Evolutionary conservation across 2,113 vertebrate genomes (phyloP), one percentile per base, ranked within the genome.

Genomic region (Coturnix japonica): DNA sequence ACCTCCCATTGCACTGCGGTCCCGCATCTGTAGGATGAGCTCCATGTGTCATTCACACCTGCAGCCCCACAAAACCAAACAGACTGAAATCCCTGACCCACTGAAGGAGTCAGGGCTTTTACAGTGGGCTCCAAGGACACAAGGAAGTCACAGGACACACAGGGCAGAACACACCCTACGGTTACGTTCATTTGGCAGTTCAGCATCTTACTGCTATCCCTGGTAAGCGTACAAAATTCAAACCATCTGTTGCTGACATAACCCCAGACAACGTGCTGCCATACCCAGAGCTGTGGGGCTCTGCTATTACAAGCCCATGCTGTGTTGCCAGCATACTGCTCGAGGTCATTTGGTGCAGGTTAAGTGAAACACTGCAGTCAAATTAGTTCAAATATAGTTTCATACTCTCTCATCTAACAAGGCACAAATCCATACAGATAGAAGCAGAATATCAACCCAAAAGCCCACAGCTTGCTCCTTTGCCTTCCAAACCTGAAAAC

Each of bases 401-500:
- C 60, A 46, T 22, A 37, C 63, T 74, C 5, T 79, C 28, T n/a
- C 54, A 56, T 1, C 13, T 70, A 81, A 49, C 21, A 39, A 85
- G 51, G 39, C 47, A 80, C 76, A 90, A 93, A 64, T 65, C 72
- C 44, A 54, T 6, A 35, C 4, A 41, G 59, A 21, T 31, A 63
- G 66, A 9, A 82, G 56, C 2, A 44, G 57, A 81, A 41, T 35
- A 86, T 22, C 22, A 77, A 61, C n/a, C 69, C 69, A 59, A 77
- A 91, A 73, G 0, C 47, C 47, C 73, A 37, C 54, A 51, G 80
- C 67, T 85, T 91, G 57, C 63, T 70, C 53, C 73, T 90, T 72
- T 57, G 44, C 82, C 81, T 72, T 90, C 43, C 30, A 84, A 87
- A 92, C 60, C 79, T 81, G 84, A 92, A 85, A 82, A 37, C 26